Evolutionary conservation across 1,140 invertebrate species (phyloP), one percentile per base, ranked within the genome.

Genomic region (Bombus turneri): DNA sequence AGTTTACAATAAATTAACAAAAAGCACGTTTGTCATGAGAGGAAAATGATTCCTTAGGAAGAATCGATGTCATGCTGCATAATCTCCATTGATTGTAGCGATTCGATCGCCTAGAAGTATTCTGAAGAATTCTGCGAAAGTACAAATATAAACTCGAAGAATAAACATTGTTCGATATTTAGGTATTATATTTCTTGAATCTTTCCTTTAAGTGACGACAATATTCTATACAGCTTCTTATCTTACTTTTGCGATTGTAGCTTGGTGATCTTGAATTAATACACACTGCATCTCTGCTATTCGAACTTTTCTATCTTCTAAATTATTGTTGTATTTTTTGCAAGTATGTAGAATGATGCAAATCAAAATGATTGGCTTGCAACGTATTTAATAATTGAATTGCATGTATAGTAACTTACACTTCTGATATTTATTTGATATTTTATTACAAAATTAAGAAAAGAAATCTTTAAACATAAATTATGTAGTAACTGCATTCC

Each of bases 21-120:
- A 81, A 62, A 34, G 2, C 1, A 41, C 43, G 4, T 25, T 77
- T 34, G 28, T 84, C 62, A 62, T 41, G 59, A 47, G 34, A 31
- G 41, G 53, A 68, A 41, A 87, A 77, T 78, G 71, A 72, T 78
- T 75, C 81, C 75, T 86, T 81, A 78, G 68, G 78, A 86, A 66
- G 72, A 83, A 71, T 81, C 72, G 59, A 88, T 37, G 73, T 18
- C 57, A 43, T 39, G 47, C 13, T 28, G 43, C 43, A 78, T 75
- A 77, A 73, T 13, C 59, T 74, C 59, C 78, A 47, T 64, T 76
- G 57, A 34, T 73, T 81, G 2, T 73, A 79, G 3, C 12, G 2
- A 68, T 68, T 31, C 28, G 28, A 62, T 62, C 28, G 5, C 39
- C 43, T 80, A 69, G 47, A 80, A 53, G 15, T 47, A 47, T 47